Evolutionary conservation across 2,888 invertebrate species (phyloP), one percentile per base, ranked within the genome.

Genomic region (Lamellibrachia columna): DNA sequence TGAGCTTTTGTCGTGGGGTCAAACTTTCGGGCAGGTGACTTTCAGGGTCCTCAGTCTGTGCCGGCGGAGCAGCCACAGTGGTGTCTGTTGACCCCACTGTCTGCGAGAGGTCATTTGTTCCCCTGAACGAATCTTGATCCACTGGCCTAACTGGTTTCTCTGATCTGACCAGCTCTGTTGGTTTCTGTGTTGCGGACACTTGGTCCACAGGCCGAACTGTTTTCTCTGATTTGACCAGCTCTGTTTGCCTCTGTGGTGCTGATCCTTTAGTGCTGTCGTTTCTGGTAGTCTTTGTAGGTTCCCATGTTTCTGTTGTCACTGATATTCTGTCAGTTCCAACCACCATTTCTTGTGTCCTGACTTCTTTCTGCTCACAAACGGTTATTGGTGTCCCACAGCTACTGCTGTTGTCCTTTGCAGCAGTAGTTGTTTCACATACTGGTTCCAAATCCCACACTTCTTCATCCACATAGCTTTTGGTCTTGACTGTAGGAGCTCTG

Each of bases 361-460:
- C 75, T 22, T 75, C 75, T 75, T 75, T 75, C 75, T 75, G 75
- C 75, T 75, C 75, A 75, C 22, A 22, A 75, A 22, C 75, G 15
- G 75, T 22, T 75, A 40, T 40, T 40, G 40, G 40, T 40, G 40
- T 40, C 40, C 40, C 40, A 40, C 40, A 40, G 1, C 40, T 40
- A 40, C 40, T 40, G 40, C 75, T 75, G n/a, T 22, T 22, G 22
- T 22, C 75, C 40, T 40, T 40, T 58, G 58, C 58, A 58, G 15
- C 58, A 22, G 75, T 22, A 75, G 75, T 75, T 22, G 75, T 75
- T 75, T 75, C 75, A 75, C 15, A 75, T 75, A n/a, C 22, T n/a
- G 75, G 75, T 75, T 75, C 75, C 75, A 75, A 75, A 75, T 75
- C 75, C 75, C 75, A 75, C 75, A 75, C 75, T 75, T 75, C 75